A percentile compares a stretch with the other conserved stretches of the same genome.
These are phyloP conservation scores for Drosophila nannoptera DNA, from an alignment of 1,140 invertebrate genomes.

Conservation along the genomic window DNA sequence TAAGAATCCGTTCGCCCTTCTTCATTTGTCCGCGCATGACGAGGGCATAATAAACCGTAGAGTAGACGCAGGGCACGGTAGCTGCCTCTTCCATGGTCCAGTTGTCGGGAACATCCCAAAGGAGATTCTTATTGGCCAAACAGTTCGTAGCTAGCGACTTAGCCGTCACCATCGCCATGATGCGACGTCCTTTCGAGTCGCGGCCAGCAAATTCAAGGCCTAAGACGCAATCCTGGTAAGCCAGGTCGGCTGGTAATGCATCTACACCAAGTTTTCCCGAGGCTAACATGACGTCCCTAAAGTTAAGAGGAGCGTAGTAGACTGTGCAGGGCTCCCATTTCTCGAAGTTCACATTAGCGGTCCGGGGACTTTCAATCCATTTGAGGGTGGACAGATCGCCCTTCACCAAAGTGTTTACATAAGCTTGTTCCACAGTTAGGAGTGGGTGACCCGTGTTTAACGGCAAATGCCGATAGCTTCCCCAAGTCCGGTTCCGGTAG, in stretches of 20 bases:
- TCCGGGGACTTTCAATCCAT: constrained; percentile 93
- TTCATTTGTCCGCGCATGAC: constrained; percentile 91
- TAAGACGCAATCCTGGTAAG: constrained; percentile 94
- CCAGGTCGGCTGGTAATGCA: constrained; percentile 92
- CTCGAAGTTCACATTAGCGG: constrained; percentile 39
- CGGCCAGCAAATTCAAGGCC: constrained; percentile 96
- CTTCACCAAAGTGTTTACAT: constrained; percentile 92
- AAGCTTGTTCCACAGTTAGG: constrained; percentile 91
- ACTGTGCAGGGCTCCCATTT: constrained; percentile 87
- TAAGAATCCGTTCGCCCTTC: constrained; percentile 91
- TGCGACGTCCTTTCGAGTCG: constrained; percentile 85
- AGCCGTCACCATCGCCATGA: constrained; percentile 96
- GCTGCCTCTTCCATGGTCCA: constrained; percentile 95
- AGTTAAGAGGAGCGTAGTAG: constrained; percentile 96
- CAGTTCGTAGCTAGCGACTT: constrained; percentile 94
- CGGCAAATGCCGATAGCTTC: constrained; percentile 88
- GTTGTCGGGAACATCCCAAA: constrained; percentile 92
- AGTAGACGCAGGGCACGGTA: constrained; percentile 95
- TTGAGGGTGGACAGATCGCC: constrained; percentile 93
- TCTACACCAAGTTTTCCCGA: constrained; percentile 97
- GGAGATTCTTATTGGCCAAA: constrained; percentile 89
- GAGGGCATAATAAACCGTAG: constrained; percentile 95
- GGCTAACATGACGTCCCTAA: constrained; percentile 98
- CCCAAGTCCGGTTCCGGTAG: constrained; percentile 87
- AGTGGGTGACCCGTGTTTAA: constrained; percentile 82